phyloP scores from a whole-genome alignment of 2,797 vertebrate genomes.

The Amniataba percoides region DNA sequence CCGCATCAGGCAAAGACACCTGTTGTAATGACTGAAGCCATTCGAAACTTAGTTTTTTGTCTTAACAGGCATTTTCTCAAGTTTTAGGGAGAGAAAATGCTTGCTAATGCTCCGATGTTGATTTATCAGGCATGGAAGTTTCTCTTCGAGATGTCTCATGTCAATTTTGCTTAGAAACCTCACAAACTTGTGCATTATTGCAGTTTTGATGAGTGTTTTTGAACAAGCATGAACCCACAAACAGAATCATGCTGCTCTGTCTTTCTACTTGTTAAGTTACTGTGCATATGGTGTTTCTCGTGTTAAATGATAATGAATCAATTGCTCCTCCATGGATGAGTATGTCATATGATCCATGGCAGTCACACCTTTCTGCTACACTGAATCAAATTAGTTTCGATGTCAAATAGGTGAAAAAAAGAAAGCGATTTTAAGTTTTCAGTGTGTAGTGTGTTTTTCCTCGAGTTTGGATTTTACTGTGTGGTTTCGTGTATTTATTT shows the following conservation, averaged over 20 bases:
- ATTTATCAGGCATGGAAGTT: constrained; percentile 44
- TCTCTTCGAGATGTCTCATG: constrained; percentile 8
- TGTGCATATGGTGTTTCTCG: neutral
- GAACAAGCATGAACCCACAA: neutral
- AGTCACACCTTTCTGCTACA: too few relatives aligned
- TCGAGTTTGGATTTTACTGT: too few relatives aligned
- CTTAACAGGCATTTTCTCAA: constrained; percentile 49
- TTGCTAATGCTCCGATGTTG: constrained; percentile 19
- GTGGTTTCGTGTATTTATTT: too few relatives aligned
- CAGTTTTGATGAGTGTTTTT: neutral
- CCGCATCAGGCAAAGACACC: constrained; percentile 20
- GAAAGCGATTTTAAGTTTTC: too few relatives aligned
- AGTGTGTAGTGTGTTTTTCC: too few relatives aligned
- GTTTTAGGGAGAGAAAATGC: too few relatives aligned
- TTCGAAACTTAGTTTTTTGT: constrained; percentile 13
- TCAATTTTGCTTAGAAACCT: constrained; percentile 1
- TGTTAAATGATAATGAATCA: too few relatives aligned
- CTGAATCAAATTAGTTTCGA: too few relatives aligned
- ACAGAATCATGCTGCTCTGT: neutral
- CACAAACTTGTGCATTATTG: neutral
- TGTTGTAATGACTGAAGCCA: constrained; percentile 38
- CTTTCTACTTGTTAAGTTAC: neutral
- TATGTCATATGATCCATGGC: too few relatives aligned
- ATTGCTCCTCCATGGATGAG: too few relatives aligned
- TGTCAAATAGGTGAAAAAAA: too few relatives aligned